Evolutionary conservation across 2,888 invertebrate genomes (phyloP).

Genomic region (Ischnus inquisitorius): DNA sequence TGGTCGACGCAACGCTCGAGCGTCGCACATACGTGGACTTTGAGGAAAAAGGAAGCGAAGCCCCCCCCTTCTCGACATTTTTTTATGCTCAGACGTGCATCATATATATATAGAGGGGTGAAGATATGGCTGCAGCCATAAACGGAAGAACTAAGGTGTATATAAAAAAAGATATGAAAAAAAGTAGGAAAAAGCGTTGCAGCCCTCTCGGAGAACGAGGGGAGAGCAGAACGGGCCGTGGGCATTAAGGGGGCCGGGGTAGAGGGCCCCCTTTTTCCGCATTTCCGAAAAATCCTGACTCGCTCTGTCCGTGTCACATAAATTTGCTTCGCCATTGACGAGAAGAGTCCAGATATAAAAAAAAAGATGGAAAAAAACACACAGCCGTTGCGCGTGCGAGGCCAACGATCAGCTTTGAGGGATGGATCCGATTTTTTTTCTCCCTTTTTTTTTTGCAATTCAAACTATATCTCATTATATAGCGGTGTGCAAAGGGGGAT

Average conservation of each 20-base stretch:
- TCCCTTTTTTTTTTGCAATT: conserved; percentile 28
- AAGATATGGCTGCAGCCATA: conserved; percentile 3
- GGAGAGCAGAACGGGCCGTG: conserved; percentile 59
- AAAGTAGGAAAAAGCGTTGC: conserved; percentile 68
- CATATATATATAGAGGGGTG: conserved; percentile 62
- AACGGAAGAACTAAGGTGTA: conserved; percentile 66
- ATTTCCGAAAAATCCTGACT: conserved; percentile 67
- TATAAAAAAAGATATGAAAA: conserved; percentile 63
- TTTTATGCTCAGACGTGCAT: conserved; percentile 13
- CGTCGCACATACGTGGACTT: not conserved
- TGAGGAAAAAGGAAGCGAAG: conserved; percentile 46
- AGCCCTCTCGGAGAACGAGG: conserved; percentile 61
- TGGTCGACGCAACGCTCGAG: conserved; percentile 66
- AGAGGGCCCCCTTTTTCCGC: conserved; percentile 58
- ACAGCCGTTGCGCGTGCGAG: conserved; percentile 60
- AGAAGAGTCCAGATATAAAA: conserved; percentile 43
- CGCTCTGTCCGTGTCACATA: conserved; percentile 68
- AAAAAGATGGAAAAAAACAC: conserved; percentile 35
- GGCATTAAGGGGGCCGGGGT: conserved; percentile 46
- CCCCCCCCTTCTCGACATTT: conserved; percentile 17
- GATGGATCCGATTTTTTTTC: conserved; percentile 51
- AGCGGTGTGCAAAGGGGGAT: not conserved
- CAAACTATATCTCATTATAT: conserved; percentile 20
- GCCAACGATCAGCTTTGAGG: conserved; percentile 56
- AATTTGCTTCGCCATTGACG: conserved; percentile 70